Percentiles rank a stretch among this genome's conserved stretches.
These are phyloP conservation scores for Heliconius nattereri DNA, from an alignment of 1,140 invertebrate genomes.

Conservation along the genomic window DNA sequence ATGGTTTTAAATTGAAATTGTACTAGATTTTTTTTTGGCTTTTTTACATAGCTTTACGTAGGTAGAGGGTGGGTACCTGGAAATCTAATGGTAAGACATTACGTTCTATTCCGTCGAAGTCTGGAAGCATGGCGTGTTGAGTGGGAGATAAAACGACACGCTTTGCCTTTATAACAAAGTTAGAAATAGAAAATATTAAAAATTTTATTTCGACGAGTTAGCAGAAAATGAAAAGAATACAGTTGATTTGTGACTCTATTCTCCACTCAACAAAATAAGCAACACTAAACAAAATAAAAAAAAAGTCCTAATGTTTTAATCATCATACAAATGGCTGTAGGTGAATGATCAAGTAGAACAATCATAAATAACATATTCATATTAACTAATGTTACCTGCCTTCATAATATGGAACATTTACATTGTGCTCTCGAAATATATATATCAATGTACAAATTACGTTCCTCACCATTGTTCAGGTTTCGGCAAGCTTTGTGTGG, in stretches of 20 bases:
- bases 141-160: too few species aligned
- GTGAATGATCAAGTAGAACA: slow-evolving; percentile 55
- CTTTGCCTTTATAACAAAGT: too few species aligned
- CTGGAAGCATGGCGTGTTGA: too few species aligned
- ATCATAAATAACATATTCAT: slow-evolving; percentile 70
- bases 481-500: slow-evolving; percentile 50
- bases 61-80: too few species aligned
- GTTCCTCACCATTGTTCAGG: slow-evolving; percentile 65
- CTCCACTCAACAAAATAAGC: background rate
- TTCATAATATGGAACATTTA: slow-evolving; percentile 67
- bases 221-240: too few species aligned
- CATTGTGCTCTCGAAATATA: slow-evolving; percentile 69
- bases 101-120: too few species aligned
- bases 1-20: background rate
- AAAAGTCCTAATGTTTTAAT: slow-evolving; percentile 21
- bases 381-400: slow-evolving; percentile 71
- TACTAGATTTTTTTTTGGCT: background rate
- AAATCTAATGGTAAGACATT: too few species aligned
- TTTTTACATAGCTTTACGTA: too few species aligned
- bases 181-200: too few species aligned
- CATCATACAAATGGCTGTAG: slow-evolving; percentile 22
- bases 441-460: slow-evolving; percentile 76
- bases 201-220: too few species aligned
- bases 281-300: background rate
- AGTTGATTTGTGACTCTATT: too few species aligned